phyloP scores from a whole-genome alignment of 2,797 vertebrate species.

The Poliocrania exsul region DNA sequence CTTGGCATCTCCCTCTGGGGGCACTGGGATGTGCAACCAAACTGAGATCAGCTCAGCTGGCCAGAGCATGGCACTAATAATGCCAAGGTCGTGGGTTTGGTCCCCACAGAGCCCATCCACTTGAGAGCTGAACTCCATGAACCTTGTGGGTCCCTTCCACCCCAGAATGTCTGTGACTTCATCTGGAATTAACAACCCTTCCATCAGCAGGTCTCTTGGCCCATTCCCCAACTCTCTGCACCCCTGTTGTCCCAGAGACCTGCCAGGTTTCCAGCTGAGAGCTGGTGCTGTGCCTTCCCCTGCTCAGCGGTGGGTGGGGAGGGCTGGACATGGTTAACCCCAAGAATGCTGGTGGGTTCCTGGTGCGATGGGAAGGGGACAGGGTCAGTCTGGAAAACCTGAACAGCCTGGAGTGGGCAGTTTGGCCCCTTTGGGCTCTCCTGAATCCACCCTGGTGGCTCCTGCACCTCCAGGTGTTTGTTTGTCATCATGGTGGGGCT shows the following conservation, averaged over 20 bases:
- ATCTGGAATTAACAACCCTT: neutral
- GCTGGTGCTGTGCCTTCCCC: neutral
- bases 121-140: neutral
- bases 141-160: neutral
- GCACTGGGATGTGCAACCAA: neutral
- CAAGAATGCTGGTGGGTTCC: neutral
- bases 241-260: neutral
- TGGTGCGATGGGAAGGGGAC: neutral
- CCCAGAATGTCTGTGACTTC: neutral
- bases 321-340: slow-evolving; percentile 19
- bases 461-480: neutral
- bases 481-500: neutral
- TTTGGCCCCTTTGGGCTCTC: neutral
- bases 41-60: neutral
- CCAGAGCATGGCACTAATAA: neutral
- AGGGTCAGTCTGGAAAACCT: neutral
- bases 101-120: neutral
- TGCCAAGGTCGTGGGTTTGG: neutral
- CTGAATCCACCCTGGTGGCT: neutral
- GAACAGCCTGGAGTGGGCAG: neutral
- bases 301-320: neutral
- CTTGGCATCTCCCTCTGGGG: fast-evolving
- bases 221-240: fast-evolving
- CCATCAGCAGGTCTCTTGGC: neutral
- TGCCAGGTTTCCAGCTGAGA: neutral